Conservation (phyloP, 1,140 invertebrate genomes). For the Choristoneura fumiferana region DNA sequence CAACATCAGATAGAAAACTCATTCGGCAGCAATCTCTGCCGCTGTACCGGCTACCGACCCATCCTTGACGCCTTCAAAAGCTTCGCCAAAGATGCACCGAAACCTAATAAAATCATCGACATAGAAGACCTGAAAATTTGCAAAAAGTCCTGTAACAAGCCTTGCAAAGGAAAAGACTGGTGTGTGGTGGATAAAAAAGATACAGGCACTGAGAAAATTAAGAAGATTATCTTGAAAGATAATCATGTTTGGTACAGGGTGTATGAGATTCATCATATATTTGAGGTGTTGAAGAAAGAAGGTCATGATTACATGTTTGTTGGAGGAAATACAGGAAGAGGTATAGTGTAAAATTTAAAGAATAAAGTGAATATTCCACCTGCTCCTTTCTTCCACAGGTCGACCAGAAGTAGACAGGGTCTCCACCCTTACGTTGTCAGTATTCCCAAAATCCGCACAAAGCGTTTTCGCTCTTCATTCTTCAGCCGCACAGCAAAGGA, state of each 20-base stretch:
- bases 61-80: conserved; percentile 88
- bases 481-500: no score
- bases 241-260: conserved; percentile 51
- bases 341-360: conserved; percentile 16
- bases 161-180: conserved; percentile 44
- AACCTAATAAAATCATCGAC: background rate
- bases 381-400: no score
- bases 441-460: no score
- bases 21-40: conserved; percentile 87
- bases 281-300: conserved; percentile 35
- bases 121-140: conserved; percentile 56
- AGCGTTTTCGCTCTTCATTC: no score
- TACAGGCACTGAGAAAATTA: background rate
- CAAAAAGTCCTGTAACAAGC: conserved; percentile 32
- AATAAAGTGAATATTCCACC: background rate
- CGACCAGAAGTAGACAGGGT: no score
- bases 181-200: conserved; percentile 42
- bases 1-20: conserved; percentile 84
- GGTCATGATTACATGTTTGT: conserved; percentile 20
- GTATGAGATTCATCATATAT: conserved; percentile 36
- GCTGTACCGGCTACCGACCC: conserved; percentile 91
- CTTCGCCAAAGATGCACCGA: conserved; percentile 78
- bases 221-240: conserved; percentile 46
- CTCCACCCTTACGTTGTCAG: no score
- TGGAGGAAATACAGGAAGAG: conserved; percentile 28